Base-by-base conservation (phyloP, 1,140 invertebrate species). In the Drosophila baimaii region DNA sequence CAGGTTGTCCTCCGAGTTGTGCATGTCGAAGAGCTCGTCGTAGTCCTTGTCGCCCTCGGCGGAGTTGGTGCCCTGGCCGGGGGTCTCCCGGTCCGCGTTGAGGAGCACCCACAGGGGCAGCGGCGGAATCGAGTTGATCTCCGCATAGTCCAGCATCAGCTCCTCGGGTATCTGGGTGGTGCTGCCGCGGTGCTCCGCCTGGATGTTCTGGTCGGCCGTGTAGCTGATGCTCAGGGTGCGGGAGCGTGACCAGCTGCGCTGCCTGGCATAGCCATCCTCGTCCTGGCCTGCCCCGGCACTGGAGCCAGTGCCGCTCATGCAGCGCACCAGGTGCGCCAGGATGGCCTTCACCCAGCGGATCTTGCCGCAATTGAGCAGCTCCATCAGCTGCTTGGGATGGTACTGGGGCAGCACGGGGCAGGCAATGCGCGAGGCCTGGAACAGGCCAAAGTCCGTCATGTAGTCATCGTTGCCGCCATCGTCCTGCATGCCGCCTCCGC, bases 361-460 rank as follows among this genome's bases (percentile, higher is more conserved):
- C 93, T 99, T 99, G 0, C 99, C 99, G 62, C 98, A 99, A 93
- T 99, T 99, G 0, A 99, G 93, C n/a, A 99, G 93, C 92, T 99
- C 99, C 96, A 99, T 99, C 4, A 99, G 93, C 89, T 99, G 98
- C 91, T 99, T 99, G 0, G 99, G 99, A 94, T 99, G 99, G 93
- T 99, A 99, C 88, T 99, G 99, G 0, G 99, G 99, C 66, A 99
- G 92, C n/a, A 99, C 98, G 0, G 98, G 98, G 90, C 97, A 98
- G 1, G 98, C 98, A 78, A 99, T 97, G 52, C 98, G 94, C n/a
- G 97, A 97, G 0, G 98, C 98, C 92, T 99, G 98, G 93, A 99
- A 99, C 33, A 99, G 91, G 0, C 98, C 98, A 90, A 97, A 98
- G 92, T 99, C 97, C 1, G 97, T 96, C 96, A 97, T 97, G 79